Evolutionary conservation across 2,888 invertebrate genomes (phyloP), one percentile per base, ranked within the genome.

Genomic region (Ephialtes manifestator): DNA sequence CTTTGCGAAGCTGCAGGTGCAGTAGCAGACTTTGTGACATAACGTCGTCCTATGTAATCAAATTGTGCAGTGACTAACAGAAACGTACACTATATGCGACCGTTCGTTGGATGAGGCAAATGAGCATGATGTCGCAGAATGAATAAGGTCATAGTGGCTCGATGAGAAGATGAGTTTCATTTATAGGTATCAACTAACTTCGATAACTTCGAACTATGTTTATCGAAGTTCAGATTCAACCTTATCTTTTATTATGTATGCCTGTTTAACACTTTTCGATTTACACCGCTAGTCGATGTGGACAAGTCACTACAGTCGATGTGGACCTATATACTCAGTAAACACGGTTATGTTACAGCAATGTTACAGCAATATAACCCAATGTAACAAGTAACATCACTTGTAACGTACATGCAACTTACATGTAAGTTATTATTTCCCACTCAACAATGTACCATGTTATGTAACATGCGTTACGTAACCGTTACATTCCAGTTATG

Each of bases 1-100:
- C 78, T 87, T 85, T 55, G 18, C 43, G 15, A 68, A 67, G 74
- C 13, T 71, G 53, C 74, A 75, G 74, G 75, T 81, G 48, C 68
- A 48, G 48, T 13, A n/a, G 5, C 60, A 7, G 35, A 58, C 20
- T 5, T 20, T n/a, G 58, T 28, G 10, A 13, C 4, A 8, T 24
- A 13, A 28, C 24, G 28, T 24, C 28, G 28, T 11, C 28, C 24
- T 58, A 8, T 58, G 8, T 13, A 55, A 55, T 48, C 15, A 15
- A 48, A 48, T 48, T 2, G 48, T 48, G 5, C 15, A 48, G 48
- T 48, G n/a, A 15, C 48, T 48, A 48, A n/a, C 48, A 0, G 15
- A 15, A 48, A 48, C 5, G 11, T 3, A n/a, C 15, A 48, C 15
- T 4, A 51, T 51, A 2, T 46, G 0, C 51, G 51, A 18, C 18